Conservation (phyloP, 92 coral and sea anemone genomes). For the Heliopora coerulea region DNA sequence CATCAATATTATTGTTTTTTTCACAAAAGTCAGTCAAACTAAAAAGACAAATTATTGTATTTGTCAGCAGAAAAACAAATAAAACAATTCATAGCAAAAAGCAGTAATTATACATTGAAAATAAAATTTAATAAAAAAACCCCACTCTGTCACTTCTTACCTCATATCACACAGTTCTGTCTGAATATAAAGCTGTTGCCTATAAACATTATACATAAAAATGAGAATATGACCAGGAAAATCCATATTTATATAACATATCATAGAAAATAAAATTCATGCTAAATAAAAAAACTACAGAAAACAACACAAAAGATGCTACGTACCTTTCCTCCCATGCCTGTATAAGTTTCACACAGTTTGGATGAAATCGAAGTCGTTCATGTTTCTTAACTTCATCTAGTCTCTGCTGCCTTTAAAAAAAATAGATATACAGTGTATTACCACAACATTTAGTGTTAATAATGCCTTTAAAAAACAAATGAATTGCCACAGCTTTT, state of each 20-base stretch:
- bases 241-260: neutral
- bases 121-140: too few relatives aligned
- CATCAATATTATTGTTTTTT: slow-evolving; percentile 65
- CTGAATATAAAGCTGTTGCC: slow-evolving; percentile 91
- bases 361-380: slow-evolving; percentile 67
- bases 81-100: too few relatives aligned
- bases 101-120: too few relatives aligned
- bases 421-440: neutral
- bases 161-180: slow-evolving; percentile 95
- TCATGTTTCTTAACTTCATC: slow-evolving; percentile 98
- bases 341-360: slow-evolving; percentile 86
- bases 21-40: slow-evolving; percentile 87
- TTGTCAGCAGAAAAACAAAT: neutral
- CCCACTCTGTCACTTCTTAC: slow-evolving; percentile 32
- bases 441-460: neutral
- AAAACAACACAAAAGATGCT: too few relatives aligned
- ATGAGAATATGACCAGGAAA: neutral
- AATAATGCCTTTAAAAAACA: neutral
- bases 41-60: neutral
- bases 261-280: too few relatives aligned
- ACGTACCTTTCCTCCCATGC: slow-evolving; percentile 99
- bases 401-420: slow-evolving; percentile 72
- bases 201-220: slow-evolving; percentile 28
- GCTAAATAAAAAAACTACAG: too few relatives aligned
- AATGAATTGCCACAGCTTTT: too few relatives aligned